Conservation (phyloP, 2,113 vertebrate species). For the Nansenia antarctica region DNA sequence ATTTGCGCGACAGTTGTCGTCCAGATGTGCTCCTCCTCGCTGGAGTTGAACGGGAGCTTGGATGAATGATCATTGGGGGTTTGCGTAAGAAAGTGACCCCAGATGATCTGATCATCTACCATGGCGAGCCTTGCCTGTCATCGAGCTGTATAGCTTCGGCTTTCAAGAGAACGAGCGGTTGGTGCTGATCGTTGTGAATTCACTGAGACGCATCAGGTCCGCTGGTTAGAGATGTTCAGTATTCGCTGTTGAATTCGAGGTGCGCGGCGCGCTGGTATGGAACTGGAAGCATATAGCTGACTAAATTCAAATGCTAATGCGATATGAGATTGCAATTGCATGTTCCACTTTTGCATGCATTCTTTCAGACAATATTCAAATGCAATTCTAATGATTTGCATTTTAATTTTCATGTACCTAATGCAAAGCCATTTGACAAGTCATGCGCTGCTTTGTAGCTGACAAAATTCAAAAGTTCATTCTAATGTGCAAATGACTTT, state of each 20-base stretch:
- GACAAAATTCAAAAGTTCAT: no score
- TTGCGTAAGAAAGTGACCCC: slow-evolving; percentile 46
- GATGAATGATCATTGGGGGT: slow-evolving; percentile 25
- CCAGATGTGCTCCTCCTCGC: slow-evolving; percentile 27
- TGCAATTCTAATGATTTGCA: no score
- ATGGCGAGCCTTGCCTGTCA: neutral
- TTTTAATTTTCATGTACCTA: no score
- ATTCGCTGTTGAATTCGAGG: neutral
- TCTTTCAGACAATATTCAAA: no score
- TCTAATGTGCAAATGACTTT: no score
- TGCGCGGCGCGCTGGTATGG: neutral
- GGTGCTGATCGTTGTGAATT: no score
- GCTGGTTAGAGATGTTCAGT: no score
- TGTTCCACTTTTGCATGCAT: no score
- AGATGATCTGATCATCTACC: slow-evolving; percentile 41
- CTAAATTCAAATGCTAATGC: neutral
- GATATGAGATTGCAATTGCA: no score
- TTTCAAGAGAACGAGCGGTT: neutral
- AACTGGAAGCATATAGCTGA: neutral
- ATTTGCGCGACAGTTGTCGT: slow-evolving; percentile 29
- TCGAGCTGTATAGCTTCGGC: neutral
- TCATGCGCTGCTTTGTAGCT: no score
- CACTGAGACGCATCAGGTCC: no score
- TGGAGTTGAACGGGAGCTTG: slow-evolving; percentile 22
- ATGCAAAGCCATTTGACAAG: no score